Conservation (phyloP, 2,113 vertebrate species). For the Ahaetulla prasina region DNA sequence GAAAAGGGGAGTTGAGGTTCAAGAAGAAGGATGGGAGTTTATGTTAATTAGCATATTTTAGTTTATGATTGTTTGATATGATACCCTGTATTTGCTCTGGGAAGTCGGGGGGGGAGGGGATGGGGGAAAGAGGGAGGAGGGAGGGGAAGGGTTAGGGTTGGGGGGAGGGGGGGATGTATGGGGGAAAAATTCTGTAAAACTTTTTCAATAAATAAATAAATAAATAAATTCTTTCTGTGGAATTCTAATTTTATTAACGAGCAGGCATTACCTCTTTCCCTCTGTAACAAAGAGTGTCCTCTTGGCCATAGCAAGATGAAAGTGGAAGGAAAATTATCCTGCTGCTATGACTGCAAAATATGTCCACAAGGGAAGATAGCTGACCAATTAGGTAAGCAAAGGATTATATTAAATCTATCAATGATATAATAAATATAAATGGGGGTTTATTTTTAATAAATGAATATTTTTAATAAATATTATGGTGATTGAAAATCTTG, state of each 20-base stretch:
- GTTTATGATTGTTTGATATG: no score
- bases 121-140: no score
- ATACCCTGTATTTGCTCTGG: no score
- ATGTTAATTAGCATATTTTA: no score
- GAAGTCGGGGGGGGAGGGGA: no score
- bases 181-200: no score
- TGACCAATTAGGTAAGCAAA: neutral
- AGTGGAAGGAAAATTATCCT: neutral
- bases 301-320: neutral
- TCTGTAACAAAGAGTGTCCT: neutral
- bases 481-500: neutral
- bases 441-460: neutral
- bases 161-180: no score
- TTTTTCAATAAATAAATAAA: no score
- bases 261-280: neutral
- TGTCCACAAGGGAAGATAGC: neutral
- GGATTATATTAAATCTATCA: neutral
- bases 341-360: neutral
- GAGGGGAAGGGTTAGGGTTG: no score
- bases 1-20: no score
- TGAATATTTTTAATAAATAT: neutral
- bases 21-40: no score
- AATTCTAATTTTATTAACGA: neutral
- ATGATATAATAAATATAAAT: neutral
- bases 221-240: rapidly evolving